Base-by-base conservation (phyloP, 2,113 vertebrate genomes). In the Shinisaurus crocodilurus region DNA sequence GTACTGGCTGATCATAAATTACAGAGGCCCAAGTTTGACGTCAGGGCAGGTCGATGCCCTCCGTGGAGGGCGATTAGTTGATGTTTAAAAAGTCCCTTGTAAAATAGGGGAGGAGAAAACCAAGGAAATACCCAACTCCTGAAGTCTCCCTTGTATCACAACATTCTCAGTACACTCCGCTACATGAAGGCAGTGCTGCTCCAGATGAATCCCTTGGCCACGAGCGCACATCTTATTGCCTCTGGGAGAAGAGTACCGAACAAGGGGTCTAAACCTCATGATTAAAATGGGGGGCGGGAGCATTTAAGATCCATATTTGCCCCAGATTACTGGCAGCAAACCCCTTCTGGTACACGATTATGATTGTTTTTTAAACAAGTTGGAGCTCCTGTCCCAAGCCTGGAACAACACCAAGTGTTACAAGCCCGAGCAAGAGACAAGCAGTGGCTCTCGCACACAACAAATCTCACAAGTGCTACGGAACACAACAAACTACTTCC, bases 181-280 rank as follows among this genome's bases (percentile, higher is more conserved):
- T 27, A 29, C 67, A 63, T n/a, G 57, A 23, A 79, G 40, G 9
- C 23, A 79, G 34, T 40, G 23, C 90, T 93, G 92, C 81, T 94
- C 90, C 92, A 94, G 93, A 94, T 27, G 45, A 45, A 50, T 5
- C n/a, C 54, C 27, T 95, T 93, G 95, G 91, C 95, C 32, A 86
- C 82, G 88, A 60, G 57, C n/a, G n/a, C n/a, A n/a, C 90, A 89
- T 60, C 93, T 91, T 45, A 57, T 8, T 69, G 91, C 90, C 75
- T 63, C 82, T 85, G 85, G 82, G 60, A 0, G 86, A 86, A 81
- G 18, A 57, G 87, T 0, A 81, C 29, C 86, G 85, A 87, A 15
- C 86, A 82, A 5, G 57, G 63, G 85, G 87, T 92, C 86, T 90
- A 88, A 65, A 48, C 87, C 29, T 75, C 91, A 29, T 86, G 20